These are phyloP conservation scores for Schizothorax lantsangensis DNA, from an alignment of 2,797 vertebrate species.

Conservation along the genomic window DNA sequence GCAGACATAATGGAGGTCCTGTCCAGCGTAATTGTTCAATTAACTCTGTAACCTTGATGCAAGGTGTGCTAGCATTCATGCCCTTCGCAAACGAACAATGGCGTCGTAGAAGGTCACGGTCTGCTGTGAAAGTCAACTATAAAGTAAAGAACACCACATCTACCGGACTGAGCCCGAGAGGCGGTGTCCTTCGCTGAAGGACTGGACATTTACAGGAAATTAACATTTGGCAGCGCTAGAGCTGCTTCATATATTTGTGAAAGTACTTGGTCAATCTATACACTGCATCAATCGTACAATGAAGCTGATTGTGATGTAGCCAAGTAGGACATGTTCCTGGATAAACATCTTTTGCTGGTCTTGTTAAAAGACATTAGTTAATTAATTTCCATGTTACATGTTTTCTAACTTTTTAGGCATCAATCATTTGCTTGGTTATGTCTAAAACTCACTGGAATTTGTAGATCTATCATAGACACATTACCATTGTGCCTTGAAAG, in stretches of 20 bases:
- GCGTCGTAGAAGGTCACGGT: slow-evolving; percentile 68
- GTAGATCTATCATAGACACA: not conserved
- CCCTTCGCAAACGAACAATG: slow-evolving; percentile 74
- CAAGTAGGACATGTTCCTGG: no score
- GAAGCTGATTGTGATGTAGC: not conserved
- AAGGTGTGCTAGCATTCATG: slow-evolving; percentile 76
- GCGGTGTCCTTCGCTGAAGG: not conserved
- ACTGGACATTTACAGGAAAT: slow-evolving; percentile 20
- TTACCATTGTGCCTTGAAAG: not conserved
- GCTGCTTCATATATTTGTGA: slow-evolving; percentile 1
- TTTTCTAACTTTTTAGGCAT: not conserved
- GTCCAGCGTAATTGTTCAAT: slow-evolving; percentile 83
- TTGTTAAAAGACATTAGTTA: not conserved
- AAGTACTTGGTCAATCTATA: not conserved
- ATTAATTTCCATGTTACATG: not conserved
- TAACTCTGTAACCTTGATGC: slow-evolving; percentile 82
- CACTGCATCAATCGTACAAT: not conserved
- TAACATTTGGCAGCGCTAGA: not conserved
- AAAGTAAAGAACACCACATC: slow-evolving; percentile 72
- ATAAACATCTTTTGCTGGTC: not conserved
- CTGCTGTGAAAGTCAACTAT: slow-evolving; percentile 65
- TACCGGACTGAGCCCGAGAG: not conserved
- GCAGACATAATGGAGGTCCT: slow-evolving; percentile 78
- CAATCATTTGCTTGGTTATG: not conserved
- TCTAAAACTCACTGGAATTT: not conserved